Evolutionary conservation across 2,888 invertebrate genomes (phyloP), one percentile per base, ranked within the genome.

Genomic region (Atrina japonica): DNA sequence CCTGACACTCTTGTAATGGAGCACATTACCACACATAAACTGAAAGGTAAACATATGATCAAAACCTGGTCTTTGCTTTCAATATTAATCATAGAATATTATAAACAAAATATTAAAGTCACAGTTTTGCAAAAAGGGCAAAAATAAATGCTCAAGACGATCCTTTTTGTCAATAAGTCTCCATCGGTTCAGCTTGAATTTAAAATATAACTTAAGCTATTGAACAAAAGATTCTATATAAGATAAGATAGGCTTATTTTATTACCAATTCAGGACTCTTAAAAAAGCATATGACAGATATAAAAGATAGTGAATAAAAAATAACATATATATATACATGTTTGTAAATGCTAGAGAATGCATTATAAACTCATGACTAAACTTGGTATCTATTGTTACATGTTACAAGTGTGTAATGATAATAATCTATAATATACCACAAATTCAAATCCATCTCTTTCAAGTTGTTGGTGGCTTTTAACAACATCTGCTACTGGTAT

Each of bases 1-100:
- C 23, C 93, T 93, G 58, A 92, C 92, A 86, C 93, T 95, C 89
- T 95, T 95, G 91, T 94, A 96, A 88, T 94, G 93, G 3, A 93
- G 93, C 80, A 93, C 92, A 74, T 93, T 92, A 73, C 94, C 93
- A 71, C 94, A 93, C 76, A 92, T 92, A 83, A 95, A 95, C 90
- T 90, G 74, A 47, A 65, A 77, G 41, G 16, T 35, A 35, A 61
- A 35, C 21, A 21, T 27, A 11, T 47, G n/a, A n/a, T n/a, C n/a
- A n/a, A n/a, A n/a, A n/a, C n/a, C n/a, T n/a, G n/a, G n/a, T n/a
- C n/a, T n/a, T n/a, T n/a, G n/a, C n/a, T n/a, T n/a, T n/a, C n/a
- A n/a, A n/a, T n/a, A n/a, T n/a, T n/a, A n/a, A n/a, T n/a, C n/a
- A n/a, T n/a, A n/a, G 9, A 29, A 40, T 21, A 58, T 40, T 30